Conservation (phyloP, 2,113 vertebrate genomes). For the Solea solea region DNA sequence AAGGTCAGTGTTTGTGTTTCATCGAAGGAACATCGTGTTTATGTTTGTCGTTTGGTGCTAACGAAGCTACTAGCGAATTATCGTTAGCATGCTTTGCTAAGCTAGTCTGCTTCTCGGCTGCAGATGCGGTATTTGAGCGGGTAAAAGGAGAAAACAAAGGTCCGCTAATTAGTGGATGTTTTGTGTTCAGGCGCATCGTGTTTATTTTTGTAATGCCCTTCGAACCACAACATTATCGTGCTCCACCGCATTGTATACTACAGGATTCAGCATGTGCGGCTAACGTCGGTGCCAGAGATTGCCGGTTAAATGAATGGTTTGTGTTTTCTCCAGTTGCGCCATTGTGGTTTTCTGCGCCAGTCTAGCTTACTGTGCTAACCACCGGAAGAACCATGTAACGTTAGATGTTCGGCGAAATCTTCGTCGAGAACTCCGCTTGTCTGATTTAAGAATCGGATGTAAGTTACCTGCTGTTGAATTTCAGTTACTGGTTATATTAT, state of each 20-base stretch:
- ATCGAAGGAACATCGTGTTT: rapidly evolving
- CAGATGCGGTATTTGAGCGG: conserved; percentile 73
- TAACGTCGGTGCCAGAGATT: neutral
- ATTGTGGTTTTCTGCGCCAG: conserved; percentile 74
- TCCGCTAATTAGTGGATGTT: conserved; percentile 64
- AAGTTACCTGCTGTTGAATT: neutral
- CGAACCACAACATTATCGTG: rapidly evolving
- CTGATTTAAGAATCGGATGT: neutral
- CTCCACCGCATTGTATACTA: neutral
- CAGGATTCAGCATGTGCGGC: too few species aligned
- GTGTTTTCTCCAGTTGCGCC: conserved; percentile 63
- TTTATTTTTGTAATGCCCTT: rapidly evolving
- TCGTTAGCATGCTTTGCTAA: conserved; percentile 42
- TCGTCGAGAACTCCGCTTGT: neutral
- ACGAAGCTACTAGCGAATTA: neutral
- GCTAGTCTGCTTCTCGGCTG: conserved; percentile 52
- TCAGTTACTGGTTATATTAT: too few species aligned
- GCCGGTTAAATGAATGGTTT: conserved; percentile 40
- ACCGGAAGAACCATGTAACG: neutral
- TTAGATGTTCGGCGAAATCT: neutral
- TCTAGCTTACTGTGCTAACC: conserved; percentile 62
- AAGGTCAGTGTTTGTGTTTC: conserved; percentile 80
- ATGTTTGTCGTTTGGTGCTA: neutral
- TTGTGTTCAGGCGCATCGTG: conserved; percentile 18
- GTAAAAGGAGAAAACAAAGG: conserved; percentile 75